Base-by-base conservation (phyloP, 2,888 invertebrate species). In the Pilophorus perplexus region DNA sequence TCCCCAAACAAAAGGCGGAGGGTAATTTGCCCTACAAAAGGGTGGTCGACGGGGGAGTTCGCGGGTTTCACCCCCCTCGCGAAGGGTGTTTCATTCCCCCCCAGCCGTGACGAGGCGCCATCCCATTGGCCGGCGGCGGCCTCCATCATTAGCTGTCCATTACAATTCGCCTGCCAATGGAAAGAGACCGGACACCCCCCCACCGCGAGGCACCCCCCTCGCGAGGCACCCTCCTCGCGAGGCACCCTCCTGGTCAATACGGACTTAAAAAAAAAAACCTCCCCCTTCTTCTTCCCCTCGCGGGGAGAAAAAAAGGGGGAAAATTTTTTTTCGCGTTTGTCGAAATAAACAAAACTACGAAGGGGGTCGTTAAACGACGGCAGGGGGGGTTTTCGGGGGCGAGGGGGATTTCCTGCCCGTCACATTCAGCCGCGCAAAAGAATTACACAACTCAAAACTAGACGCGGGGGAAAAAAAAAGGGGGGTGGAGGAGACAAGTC, bases 61-160 rank as follows among this genome's bases (percentile, higher is more conserved):
- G 52, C 27, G 52, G 16, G 52, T 27, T 28, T n/a, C n/a, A n/a
- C n/a, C n/a, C 42, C 52, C 27, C 52, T 3, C 52, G 25, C 10
- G 12, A 14, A 14, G 38, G 38, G 55, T 8, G 44, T 62, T 44
- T 25, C 44, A 42, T 12, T 40, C 42, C 20, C 18, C 22, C 40
- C 54, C 54, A 28, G 52, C 46, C n/a, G n/a, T 64, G 64, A 64
- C 64, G 64, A 42, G 64, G 64, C 66, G 44, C 44, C 5, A 20
- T 46, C 57, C 66, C 48, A 67, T 67, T 64, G 67, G 67, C 67
- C 62, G 46, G 52, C 50, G 18, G n/a, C 64, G 23, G 28, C 66
- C 44, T 42, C 55, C 57, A 64, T 68, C 64, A 68, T 68, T 68
- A 68, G 68, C 68, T 68, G 68, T 68, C 68, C 68, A 68, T 68